Evolutionary conservation across 2,113 vertebrate species (phyloP).

Genomic region (Oxyura jamaicensis): DNA sequence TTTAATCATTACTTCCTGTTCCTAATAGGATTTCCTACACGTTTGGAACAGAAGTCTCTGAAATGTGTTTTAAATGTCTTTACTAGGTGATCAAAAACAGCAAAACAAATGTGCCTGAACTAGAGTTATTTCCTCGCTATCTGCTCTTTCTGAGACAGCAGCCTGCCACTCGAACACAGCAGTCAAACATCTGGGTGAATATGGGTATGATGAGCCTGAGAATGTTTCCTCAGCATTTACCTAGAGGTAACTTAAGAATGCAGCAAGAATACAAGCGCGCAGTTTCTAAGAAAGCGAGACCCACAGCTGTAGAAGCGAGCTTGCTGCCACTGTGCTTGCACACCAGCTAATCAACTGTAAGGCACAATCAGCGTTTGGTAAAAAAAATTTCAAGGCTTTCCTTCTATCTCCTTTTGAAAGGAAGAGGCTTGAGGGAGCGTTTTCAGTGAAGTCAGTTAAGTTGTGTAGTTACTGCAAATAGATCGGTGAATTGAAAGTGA

Average conservation of each 20-base stretch:
- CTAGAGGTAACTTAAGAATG: constrained; percentile 98
- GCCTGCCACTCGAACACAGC: constrained; percentile 90
- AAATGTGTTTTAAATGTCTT: neutral
- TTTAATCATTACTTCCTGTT: neutral
- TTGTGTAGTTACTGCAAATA: neutral
- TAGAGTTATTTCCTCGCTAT: constrained; percentile 94
- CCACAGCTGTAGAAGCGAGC: constrained; percentile 47
- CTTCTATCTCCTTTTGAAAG: constrained; percentile 29
- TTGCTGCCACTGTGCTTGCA: constrained; percentile 65
- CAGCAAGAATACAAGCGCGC: constrained; percentile 88
- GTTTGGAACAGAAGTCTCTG: neutral
- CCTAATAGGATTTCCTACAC: rapidly evolving
- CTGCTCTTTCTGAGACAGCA: constrained; percentile 97
- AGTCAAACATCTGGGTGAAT: constrained; percentile 99
- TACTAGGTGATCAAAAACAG: constrained; percentile 91
- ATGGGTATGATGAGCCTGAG: constrained; percentile 99
- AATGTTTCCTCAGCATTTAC: constrained; percentile 95
- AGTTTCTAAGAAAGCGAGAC: constrained; percentile 52
- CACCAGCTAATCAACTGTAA: constrained; percentile 16
- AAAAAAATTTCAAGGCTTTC: constrained; percentile 24
- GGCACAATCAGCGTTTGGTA: neutral
- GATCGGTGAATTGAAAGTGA: neutral
- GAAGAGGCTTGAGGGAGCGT: neutral
- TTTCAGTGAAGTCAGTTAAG: neutral
- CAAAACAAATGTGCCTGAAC: constrained; percentile 82